Base-by-base conservation (phyloP, 1,140 invertebrate species). In the Ectropis grisescens region DNA sequence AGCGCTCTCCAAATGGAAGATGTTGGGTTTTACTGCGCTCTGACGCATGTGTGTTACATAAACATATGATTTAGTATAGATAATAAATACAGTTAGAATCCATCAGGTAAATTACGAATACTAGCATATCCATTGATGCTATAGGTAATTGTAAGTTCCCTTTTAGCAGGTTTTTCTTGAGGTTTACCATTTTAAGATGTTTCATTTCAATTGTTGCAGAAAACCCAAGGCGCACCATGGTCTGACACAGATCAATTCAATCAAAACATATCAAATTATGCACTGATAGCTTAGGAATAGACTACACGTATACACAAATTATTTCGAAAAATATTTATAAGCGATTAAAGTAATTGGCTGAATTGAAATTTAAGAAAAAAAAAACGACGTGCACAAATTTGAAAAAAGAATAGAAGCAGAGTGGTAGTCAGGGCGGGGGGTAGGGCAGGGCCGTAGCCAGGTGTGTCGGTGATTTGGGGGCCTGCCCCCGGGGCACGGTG, bases 401-500 rank as follows among this genome's bases (percentile, higher is more conserved):
- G 19, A 22, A 22, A 22, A 5, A 5, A 22, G 19, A 22, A 22
- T 22, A 22, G 9, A 22, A 22, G 9, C 9, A 22, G 19, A 5
- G n/a, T n/a, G n/a, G n/a, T n/a, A n/a, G n/a, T n/a, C 1, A 1
- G 16, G 14, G 31, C 13, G 19, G 25, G 26, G 16, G 24, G 28
- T 15, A 13, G 14, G 32, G n/a, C n/a, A n/a, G n/a, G n/a, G n/a
- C n/a, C n/a, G n/a, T n/a, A n/a, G n/a, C n/a, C n/a, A n/a, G 25
- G 42, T 35, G 16, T n/a, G 13, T 28, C 2, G n/a, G 9, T 13
- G 11, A 31, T 19, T 33, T 19, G 66, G 66, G 58, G 57, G 41
- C 24, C 43, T 54, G 48, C 61, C 60, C 54, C 36, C 50, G 80
- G 84, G 79, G 75, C 78, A 78, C 78, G 80, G 70, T 84, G 80